Conservation (phyloP, 2,113 vertebrate genomes). For the Otis tarda region DNA sequence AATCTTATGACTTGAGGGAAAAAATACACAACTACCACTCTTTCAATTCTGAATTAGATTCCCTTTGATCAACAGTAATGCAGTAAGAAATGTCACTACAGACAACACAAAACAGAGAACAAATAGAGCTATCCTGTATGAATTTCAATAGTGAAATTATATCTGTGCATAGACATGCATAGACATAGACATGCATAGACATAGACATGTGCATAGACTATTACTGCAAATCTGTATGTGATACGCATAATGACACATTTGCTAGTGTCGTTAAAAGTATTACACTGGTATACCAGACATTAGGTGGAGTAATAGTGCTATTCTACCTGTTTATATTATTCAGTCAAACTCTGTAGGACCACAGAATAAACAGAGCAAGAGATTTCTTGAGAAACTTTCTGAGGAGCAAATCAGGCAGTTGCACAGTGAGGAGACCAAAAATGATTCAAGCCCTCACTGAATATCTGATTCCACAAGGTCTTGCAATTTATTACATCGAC, state of each 20-base stretch:
- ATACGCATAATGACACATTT: not conserved
- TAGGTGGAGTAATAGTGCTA: not conserved
- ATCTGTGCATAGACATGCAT: not conserved
- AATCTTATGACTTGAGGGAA: not conserved
- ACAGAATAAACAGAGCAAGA: not conserved
- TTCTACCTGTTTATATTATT: not conserved
- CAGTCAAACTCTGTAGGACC: not conserved
- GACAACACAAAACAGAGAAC: not conserved
- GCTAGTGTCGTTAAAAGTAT: not conserved
- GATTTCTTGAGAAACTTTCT: not conserved
- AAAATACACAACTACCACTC: not conserved
- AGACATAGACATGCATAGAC: too few relatives aligned
- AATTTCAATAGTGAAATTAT: not conserved
- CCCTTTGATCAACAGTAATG: not conserved
- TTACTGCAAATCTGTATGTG: not conserved
- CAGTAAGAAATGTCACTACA: not conserved
- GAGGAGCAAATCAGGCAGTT: not conserved
- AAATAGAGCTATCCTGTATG: not conserved
- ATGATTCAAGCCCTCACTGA: not conserved
- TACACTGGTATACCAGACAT: not conserved
- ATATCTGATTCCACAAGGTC: not conserved
- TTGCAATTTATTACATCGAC: not conserved
- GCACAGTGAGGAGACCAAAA: not conserved
- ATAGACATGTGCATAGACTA: too few relatives aligned
- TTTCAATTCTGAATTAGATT: not conserved